phyloP scores from a whole-genome alignment of 2,113 vertebrate genomes.

The Taxidea taxus region DNA sequence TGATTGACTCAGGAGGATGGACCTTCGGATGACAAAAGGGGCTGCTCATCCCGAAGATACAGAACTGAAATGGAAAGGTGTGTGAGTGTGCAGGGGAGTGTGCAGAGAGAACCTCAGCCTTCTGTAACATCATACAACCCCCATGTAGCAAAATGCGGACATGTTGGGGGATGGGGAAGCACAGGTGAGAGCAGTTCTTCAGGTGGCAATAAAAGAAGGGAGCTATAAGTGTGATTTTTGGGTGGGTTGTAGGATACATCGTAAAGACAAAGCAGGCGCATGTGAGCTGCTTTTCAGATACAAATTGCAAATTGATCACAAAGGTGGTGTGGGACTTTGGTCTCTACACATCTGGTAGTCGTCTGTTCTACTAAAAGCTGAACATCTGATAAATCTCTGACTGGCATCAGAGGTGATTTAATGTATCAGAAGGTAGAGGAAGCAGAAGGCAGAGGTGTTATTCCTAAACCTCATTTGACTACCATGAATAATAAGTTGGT shows the following conservation, averaged over 20 bases:
- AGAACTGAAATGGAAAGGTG: background rate
- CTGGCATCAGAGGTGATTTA: background rate
- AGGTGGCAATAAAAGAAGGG: background rate
- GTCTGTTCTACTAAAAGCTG: slow-evolving; percentile 38
- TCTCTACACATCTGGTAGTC: slow-evolving; percentile 31
- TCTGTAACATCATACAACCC: background rate
- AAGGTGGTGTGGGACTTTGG: background rate
- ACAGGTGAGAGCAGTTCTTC: background rate
- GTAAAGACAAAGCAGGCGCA: background rate
- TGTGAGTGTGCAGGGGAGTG: background rate
- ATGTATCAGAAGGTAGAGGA: background rate
- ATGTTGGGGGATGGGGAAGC: background rate
- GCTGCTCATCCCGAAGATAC: background rate
- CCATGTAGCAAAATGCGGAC: background rate
- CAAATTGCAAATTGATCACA: slow-evolving; percentile 9
- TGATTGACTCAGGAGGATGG: background rate
- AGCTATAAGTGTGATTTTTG: background rate
- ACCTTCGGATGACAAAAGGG: background rate
- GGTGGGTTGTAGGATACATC: background rate
- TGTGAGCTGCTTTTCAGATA: background rate
- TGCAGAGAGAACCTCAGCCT: background rate
- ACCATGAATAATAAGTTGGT: background rate
- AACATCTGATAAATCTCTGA: slow-evolving; percentile 4
- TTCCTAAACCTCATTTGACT: background rate
- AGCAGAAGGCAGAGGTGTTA: background rate